Percentiles rank a stretch among this genome's conserved stretches.
Evolutionary conservation across 1,140 invertebrate species (phyloP).

Genomic region (Proales similis): DNA sequence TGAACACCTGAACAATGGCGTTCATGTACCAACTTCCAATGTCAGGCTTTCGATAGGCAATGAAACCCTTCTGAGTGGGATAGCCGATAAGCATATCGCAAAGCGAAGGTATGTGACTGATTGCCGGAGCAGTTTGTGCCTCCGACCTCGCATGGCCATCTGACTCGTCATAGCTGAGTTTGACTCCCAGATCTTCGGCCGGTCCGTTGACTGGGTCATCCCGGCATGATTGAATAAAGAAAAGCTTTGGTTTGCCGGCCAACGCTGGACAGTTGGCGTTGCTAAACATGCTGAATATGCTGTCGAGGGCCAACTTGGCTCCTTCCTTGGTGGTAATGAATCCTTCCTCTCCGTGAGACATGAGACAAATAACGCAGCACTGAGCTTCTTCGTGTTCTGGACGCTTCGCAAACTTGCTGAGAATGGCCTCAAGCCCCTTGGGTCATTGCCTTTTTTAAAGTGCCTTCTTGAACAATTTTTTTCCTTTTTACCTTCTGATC

Average conservation of each 20-base stretch:
- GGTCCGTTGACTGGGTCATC: constrained; percentile 41
- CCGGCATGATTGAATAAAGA: constrained; percentile 70
- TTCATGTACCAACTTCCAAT: constrained; percentile 38
- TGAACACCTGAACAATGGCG: constrained; percentile 30
- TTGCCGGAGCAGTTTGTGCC: neutral
- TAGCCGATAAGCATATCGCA: constrained; percentile 37
- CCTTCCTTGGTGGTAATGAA: constrained; percentile 30
- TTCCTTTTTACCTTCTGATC: neutral
- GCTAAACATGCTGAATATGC: constrained; percentile 55
- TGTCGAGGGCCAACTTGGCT: constrained; percentile 16
- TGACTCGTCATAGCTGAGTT: constrained; percentile 11
- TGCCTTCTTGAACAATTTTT: neutral
- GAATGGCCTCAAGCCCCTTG: constrained; percentile 14
- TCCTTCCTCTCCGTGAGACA: constrained; percentile 37
- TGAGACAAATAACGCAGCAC: constrained; percentile 24
- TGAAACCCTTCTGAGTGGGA: constrained; percentile 37
- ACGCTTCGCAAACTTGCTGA: constrained; percentile 14
- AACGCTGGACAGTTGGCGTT: constrained; percentile 59
- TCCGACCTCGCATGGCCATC: constrained; percentile 4
- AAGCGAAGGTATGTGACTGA: constrained; percentile 19
- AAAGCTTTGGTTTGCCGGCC: constrained; percentile 65
- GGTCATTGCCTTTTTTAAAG: neutral
- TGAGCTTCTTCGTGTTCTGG: constrained; percentile 35
- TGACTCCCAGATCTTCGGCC: constrained; percentile 27
- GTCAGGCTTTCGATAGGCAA: constrained; percentile 37